phyloP scores from a whole-genome alignment of 2,888 invertebrate genomes.

The Nemoura dubitans region DNA sequence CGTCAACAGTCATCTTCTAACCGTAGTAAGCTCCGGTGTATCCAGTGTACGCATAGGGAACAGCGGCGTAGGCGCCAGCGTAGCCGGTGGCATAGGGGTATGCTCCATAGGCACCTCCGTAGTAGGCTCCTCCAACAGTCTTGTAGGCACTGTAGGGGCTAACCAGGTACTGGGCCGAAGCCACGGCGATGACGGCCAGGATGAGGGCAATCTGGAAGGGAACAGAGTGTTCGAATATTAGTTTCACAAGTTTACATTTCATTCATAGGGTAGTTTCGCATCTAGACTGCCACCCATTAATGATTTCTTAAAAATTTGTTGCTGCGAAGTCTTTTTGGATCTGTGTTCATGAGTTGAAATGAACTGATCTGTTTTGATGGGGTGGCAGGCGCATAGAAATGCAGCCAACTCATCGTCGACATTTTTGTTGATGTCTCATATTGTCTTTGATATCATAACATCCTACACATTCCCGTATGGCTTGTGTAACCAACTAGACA shows the following conservation, averaged over 20 bases:
- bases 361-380: too few species aligned
- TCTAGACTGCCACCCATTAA: too few species aligned
- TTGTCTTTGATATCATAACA: too few species aligned
- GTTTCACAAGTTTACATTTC: not conserved
- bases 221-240: not conserved
- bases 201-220: slow-evolving; percentile 28
- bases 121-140: slow-evolving; percentile 15
- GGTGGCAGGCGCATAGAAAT: too few species aligned
- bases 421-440: too few species aligned
- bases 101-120: slow-evolving; percentile 33
- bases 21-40: slow-evolving; percentile 41
- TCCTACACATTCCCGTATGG: too few species aligned
- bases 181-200: slow-evolving; percentile 38
- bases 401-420: too few species aligned
- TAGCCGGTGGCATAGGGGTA: slow-evolving; percentile 40
- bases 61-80: slow-evolving; percentile 30
- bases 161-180: slow-evolving; percentile 36
- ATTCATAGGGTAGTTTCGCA: too few species aligned
- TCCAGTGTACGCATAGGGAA: slow-evolving; percentile 39
- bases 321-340: too few species aligned
- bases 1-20: slow-evolving; percentile 26
- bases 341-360: too few species aligned
- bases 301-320: too few species aligned
- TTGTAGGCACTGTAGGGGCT: slow-evolving; percentile 31
- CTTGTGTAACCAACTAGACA: too few species aligned